Evolutionary conservation across 2,113 vertebrate genomes (phyloP), one percentile per base, ranked within the genome.

Genomic region (Lethenteron reissneri): DNA sequence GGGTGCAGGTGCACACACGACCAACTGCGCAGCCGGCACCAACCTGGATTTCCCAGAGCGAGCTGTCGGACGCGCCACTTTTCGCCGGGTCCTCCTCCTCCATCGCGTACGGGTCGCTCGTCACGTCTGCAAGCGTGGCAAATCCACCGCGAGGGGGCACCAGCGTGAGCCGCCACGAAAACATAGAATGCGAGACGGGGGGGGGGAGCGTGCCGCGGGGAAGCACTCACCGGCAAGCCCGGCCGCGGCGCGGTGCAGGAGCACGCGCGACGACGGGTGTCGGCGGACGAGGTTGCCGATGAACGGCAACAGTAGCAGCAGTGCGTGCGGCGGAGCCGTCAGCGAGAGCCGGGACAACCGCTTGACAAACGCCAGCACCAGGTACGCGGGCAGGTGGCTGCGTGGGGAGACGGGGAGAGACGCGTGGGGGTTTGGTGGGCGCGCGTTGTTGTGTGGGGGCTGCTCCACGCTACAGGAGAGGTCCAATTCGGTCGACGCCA

Each of bases 41-140:
- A 73, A 95, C 94, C 85, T 86, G 83, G 3, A 99, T 79, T 78
- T 99, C 94, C 94, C 94, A 99, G 57, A 99, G 79, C 59, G 84
- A 95, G 81, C 92, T 99, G 74, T 99, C 88, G 78, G 96, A 77
- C 64, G 92, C 94, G 14, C 71, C 75, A 77, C 87, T 87, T 77
- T 79, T 75, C 58, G 82, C 83, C 0, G 90, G 90, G 69, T 95
- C 88, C 64, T 85, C 75, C 74, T 89, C 85, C 11, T 80, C 79
- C 75, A 88, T 87, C 56, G 87, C 19, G 19, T 90, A 99, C 0
- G 88, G 89, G 75, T 99, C 94, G 12, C 83, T 77, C 9, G 81
- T 75, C 58, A 82, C 72, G 71, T 81, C 94, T 94, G 75, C 64
- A 17, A 57, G 71, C 13, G 11, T 72, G 62, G 73, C 11, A 70